A percentile compares a stretch with the other conserved stretches of the same genome.
Evolutionary conservation across 2,797 vertebrate species (phyloP).

Genomic region (Platalea minor): DNA sequence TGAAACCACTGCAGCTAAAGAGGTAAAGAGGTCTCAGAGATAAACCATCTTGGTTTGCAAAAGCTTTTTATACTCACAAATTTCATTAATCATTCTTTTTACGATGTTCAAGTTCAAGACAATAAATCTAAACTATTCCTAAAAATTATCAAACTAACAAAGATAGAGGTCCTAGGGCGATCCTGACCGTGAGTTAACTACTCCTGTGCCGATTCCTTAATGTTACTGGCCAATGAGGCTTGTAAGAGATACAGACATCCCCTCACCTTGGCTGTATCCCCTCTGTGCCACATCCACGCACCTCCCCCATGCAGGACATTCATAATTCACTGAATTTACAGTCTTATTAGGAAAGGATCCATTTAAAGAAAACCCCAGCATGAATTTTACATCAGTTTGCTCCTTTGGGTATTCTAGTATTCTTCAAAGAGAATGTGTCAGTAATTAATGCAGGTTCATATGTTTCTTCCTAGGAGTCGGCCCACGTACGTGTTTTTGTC

Average conservation of each 20-base stretch:
- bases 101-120: not conserved
- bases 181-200: not conserved
- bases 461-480: not conserved
- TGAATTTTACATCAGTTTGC: constrained; percentile 57
- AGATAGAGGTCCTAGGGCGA: not conserved
- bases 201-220: not conserved
- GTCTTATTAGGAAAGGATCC: not conserved
- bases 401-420: constrained; percentile 14
- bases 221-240: not conserved
- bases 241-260: not conserved
- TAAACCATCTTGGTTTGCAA: not conserved
- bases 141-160: not conserved
- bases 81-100: not conserved
- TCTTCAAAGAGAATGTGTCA: constrained; percentile 55
- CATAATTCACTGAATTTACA: constrained; percentile 11
- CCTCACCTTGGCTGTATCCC: not conserved
- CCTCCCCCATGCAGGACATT: not conserved
- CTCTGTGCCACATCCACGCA: not conserved
- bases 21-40: not conserved
- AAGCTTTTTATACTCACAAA: not conserved
- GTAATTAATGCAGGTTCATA: constrained; percentile 54
- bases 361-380: constrained; percentile 23
- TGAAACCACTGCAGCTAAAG: not conserved
- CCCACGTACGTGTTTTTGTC: not conserved
- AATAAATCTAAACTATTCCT: not conserved